Base-by-base conservation (phyloP, 2,888 invertebrate species). In the Gisinianus flammeolus region DNA sequence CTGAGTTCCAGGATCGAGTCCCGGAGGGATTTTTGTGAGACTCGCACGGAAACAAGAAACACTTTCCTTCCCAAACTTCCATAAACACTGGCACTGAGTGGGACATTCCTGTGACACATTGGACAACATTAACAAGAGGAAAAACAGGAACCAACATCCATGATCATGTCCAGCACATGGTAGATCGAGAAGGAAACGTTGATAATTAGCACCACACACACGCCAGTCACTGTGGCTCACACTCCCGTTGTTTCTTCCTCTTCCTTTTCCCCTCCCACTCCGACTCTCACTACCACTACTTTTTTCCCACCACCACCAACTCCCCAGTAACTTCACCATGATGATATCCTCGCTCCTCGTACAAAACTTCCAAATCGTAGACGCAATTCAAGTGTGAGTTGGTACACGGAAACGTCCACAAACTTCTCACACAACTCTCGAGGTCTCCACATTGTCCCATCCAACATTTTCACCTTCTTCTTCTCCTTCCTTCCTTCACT, bases 1-100 rank as follows among this genome's bases (percentile, higher is more conserved):
- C 87, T 94, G 94, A 44, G 94, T 94, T 84, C 92, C 86, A 80
- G 91, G 91, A 84, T 93, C 94, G 80, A 94, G 90, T 81, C 91
- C 91, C 70, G 89, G 89, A 52, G 94, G 94, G 84, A 94, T 91
- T 85, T 90, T 89, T 84, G 91, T 90, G 85, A 94, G 90, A 72
- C 81, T 80, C 80, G 92, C 92, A 87, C 91, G 92, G 85, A 91
- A 90, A 88, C 94, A 95, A 85, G 93, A 89, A 78, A 93, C 94
- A 71, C 93, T 92, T 88, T 94, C 94, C 87, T 94, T 94, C 85
- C 94, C 94, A 86, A 92, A 92, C 87, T 93, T 93, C 94, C 94
- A 95, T 88, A 94, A 94, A 90, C 94, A 94, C 88, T 94, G 93
- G 88, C 94, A 95, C 85, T 91, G 89, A 30, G 81, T 78, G 28